Conservation (phyloP, 2,797 vertebrate genomes). For the Orientallactaga sibirica region DNA sequence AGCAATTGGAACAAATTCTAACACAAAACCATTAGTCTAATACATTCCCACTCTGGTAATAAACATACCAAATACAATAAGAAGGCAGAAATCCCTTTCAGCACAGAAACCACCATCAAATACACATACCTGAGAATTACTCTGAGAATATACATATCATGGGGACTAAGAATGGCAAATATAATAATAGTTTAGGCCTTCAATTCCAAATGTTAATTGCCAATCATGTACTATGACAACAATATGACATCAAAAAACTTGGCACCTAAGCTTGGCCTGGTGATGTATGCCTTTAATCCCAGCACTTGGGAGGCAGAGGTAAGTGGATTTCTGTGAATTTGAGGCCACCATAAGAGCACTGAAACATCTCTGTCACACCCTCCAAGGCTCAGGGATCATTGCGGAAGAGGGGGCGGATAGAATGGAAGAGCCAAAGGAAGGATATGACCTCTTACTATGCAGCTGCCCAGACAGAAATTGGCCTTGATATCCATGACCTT, state of each 20-base stretch:
- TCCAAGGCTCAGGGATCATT: no score
- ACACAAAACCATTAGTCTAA: slow-evolving; percentile 42
- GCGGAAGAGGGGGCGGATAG: no score
- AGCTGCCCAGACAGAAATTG: no score
- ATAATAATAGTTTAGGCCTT: slow-evolving; percentile 41
- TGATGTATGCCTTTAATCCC: no score
- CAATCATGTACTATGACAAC: not conserved
- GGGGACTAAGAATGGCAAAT: not conserved
- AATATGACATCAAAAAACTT: slow-evolving; percentile 32
- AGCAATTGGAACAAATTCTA: slow-evolving; percentile 32
- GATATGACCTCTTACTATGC: no score
- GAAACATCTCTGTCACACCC: no score
- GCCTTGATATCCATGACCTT: no score
- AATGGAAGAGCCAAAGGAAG: no score
- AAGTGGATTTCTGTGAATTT: no score
- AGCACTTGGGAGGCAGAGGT: no score
- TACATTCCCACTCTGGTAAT: slow-evolving; percentile 33
- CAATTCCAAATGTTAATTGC: slow-evolving; percentile 33
- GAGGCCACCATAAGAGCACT: no score
- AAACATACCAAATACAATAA: slow-evolving; percentile 30
- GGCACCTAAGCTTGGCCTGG: no score
- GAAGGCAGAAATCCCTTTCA: slow-evolving; percentile 40
- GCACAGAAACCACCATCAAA: not conserved
- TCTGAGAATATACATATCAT: not conserved
- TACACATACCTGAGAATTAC: not conserved